These are phyloP conservation scores for Drosophila pandora DNA, from an alignment of 1,140 invertebrate genomes.

Conservation along the genomic window DNA sequence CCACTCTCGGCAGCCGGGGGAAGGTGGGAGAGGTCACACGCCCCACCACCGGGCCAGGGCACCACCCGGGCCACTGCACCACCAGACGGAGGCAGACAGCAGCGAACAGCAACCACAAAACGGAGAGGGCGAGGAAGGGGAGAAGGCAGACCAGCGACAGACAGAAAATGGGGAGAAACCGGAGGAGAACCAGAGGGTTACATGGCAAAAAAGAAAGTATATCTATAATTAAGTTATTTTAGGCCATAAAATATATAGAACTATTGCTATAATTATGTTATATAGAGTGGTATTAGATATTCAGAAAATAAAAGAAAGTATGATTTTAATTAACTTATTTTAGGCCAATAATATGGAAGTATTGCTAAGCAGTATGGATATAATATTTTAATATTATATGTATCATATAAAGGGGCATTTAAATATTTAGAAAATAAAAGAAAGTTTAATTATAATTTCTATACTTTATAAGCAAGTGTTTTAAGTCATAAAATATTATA, in stretches of 20 bases:
- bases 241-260: background rate
- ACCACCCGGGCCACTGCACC: background rate
- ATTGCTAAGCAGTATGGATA: too few relatives aligned
- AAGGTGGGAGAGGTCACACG: slow-evolving; percentile 19
- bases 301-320: too few relatives aligned
- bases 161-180: slow-evolving; percentile 10
- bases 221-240: slow-evolving; percentile 7
- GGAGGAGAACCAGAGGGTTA: slow-evolving; percentile 11
- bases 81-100: slow-evolving; percentile 19
- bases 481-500: too few relatives aligned
- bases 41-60: slow-evolving; percentile 15
- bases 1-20: slow-evolving; percentile 23
- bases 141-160: slow-evolving; percentile 22
- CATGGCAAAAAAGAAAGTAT: slow-evolving; percentile 5
- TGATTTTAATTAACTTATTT: too few relatives aligned
- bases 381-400: too few relatives aligned
- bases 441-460: too few relatives aligned
- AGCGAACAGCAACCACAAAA: slow-evolving; percentile 59
- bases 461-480: too few relatives aligned
- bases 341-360: too few relatives aligned
- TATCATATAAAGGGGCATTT: too few relatives aligned
- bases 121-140: slow-evolving; percentile 14
- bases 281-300: too few relatives aligned
- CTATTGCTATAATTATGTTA: too few relatives aligned
- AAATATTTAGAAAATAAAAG: too few relatives aligned